Evolutionary conservation across 2,888 invertebrate species (phyloP), one percentile per base, ranked within the genome.

Genomic region (Argyresthia goedartella): DNA sequence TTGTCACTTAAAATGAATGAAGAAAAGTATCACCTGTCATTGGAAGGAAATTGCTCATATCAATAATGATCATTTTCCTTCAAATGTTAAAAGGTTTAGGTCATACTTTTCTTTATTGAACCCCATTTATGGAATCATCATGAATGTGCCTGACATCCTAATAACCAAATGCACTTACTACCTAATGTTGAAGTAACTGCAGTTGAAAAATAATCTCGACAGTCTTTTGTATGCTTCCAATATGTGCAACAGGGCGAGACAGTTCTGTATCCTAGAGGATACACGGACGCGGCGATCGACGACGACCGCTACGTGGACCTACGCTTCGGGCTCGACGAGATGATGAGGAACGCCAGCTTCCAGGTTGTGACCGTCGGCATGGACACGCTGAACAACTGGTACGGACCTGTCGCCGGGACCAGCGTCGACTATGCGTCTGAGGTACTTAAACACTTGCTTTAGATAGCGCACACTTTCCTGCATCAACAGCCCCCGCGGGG

Each of bases 361-460:
- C 42, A 44, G 15, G 10, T 16, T 2, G 15, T 53, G 9, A 41
- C 51, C 1, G 16, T 54, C 4, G n/a, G 49, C 7, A 33, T 51
- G 16, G 43, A 42, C 4, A 43, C 51, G 10, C 43, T 54, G 8
- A 52, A 74, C 54, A 73, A 57, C 52, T 84, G 84, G 82, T 84
- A 85, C 35, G 84, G 82, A 0, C 59, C 57, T 15, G 67, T 81
- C 3, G 9, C 55, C 0, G 85, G 85, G 0, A 60, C 69, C 0
- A 85, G 85, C 48, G 84, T 85, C 35, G 85, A 85, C 58, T 84
- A 81, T 50, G 82, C 82, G 3, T 60, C 78, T 16, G 55, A 72
- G 66, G 85, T 85, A 70, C 59, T 56, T 6, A 25, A 4, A 25
- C 25, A 25, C 25, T 4, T 33, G 13, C 43, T 9, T 41, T 11